Conservation (phyloP, 2,113 vertebrate species). For the Gallinago jamesoni region DNA sequence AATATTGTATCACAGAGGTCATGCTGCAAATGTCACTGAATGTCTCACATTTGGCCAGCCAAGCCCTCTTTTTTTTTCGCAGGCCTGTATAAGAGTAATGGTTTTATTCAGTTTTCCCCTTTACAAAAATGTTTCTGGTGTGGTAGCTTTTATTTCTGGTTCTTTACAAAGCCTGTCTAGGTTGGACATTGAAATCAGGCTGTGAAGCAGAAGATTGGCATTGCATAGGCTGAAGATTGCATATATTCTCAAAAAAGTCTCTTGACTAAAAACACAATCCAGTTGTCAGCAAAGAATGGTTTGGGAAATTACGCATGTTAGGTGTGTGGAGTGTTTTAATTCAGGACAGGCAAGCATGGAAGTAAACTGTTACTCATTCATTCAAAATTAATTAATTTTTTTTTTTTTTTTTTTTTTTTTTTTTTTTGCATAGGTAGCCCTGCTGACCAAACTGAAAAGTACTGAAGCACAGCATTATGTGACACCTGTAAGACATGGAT, state of each 20-base stretch:
- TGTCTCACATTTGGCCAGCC: neutral
- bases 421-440: neutral
- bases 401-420: neutral
- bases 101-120: neutral
- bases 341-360: neutral
- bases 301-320: neutral
- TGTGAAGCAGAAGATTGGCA: neutral
- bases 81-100: neutral
- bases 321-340: neutral
- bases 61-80: neutral
- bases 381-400: neutral
- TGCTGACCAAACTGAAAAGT: neutral
- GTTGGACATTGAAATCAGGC: neutral
- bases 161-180: neutral
- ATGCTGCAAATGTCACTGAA: neutral
- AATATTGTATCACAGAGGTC: neutral
- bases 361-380: neutral
- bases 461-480: neutral
- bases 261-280: neutral
- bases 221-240: neutral
- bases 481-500: neutral
- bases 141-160: neutral
- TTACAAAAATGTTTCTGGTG: neutral
- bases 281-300: neutral
- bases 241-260: neutral